Base-by-base conservation (phyloP, 1,140 invertebrate genomes). In the Ganaspis sp. region DNA sequence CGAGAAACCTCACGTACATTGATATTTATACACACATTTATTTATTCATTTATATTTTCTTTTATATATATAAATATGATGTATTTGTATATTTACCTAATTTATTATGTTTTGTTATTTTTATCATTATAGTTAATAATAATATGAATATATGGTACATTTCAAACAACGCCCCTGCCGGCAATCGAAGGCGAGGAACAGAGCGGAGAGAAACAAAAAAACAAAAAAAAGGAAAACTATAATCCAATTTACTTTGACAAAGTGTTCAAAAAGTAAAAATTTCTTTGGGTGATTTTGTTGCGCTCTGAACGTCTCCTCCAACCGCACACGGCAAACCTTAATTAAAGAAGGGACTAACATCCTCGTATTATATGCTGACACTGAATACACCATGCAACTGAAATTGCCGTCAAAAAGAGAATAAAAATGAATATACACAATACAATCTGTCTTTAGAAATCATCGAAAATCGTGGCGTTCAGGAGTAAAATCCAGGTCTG, bases 101-200 rank as follows among this genome's bases (percentile, higher is more conserved):
- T 89, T 89, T 89, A 89, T 88, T 90, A 89, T 89, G 85, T 90
- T 88, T 86, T 90, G 86, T 90, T 87, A 90, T 87, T 87, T 74
- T 80, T 70, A 75, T 81, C 79, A 81, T 83, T 80, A 81, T 82
- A 80, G 82, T 80, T 82, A 81, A 76, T 81, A 81, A 86, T 90
- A 88, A 90, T 90, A 90, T 86, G 89, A 89, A 91, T 91, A 90
- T 91, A 91, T 91, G 87, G 85, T 91, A 91, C 90, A 91, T 90
- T 91, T 91, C 89, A 90, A 91, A 91, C 90, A 91, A 90, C 84
- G 88, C 86, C 86, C 86, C 82, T 81, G 85, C 86, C 84, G 84
- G 81, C 83, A 76, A 82, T 90, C 70, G 84, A 83, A 86, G 88
- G 84, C 77, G 85, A 89, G 74, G 84, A 90, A 88, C 85, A 72